Evolutionary conservation across 1,140 invertebrate genomes (phyloP), one percentile per base, ranked within the genome.

Genomic region (Medauroidea extradentata): DNA sequence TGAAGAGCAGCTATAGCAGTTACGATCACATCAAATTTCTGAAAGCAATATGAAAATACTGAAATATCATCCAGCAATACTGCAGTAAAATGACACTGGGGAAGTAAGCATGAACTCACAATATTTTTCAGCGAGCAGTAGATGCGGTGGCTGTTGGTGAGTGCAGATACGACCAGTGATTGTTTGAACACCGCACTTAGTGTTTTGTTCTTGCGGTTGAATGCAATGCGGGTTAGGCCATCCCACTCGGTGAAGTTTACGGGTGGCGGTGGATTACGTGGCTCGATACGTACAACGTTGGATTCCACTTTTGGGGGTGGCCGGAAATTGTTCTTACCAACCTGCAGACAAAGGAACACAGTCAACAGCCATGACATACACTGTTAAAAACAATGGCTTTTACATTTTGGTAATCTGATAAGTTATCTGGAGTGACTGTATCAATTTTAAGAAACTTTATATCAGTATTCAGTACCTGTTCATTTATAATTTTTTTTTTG

Each of bases 261-360:
- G 11, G 93, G 87, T 24, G 96, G 96, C 34, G 95, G 93, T 48
- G 97, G 98, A 81, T 96, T 96, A 70, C 88, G 85, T 4, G 96
- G 97, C 74, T 99, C 96, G 71, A 99, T 88, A 70, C 98, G 81
- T 0, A 99, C 94, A n/a, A 99, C 97, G 79, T 88, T 93, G 0
- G 96, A 99, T 77, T 99, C 98, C 0, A 99, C 94, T 81, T 96
- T 99, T 34, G 97, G 97, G 39, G 98, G 97, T 41, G 98, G 98
- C 63, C 89, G 83, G 69, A 99, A 99, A 77, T 99, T 99, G 77
- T 98, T 99, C 77, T 96, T 97, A 7, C 95, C 94, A 71, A 97
- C 91, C 87, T 89, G 61, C 21, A 5, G 48, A 24, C 48, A 51
- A 57, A 5, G 19, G 34, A n/a, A n/a, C n/a, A n/a, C n/a, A n/a